These are phyloP conservation scores for Amblyraja radiata DNA, from an alignment of 2,797 vertebrate species.

Conservation along the genomic window DNA sequence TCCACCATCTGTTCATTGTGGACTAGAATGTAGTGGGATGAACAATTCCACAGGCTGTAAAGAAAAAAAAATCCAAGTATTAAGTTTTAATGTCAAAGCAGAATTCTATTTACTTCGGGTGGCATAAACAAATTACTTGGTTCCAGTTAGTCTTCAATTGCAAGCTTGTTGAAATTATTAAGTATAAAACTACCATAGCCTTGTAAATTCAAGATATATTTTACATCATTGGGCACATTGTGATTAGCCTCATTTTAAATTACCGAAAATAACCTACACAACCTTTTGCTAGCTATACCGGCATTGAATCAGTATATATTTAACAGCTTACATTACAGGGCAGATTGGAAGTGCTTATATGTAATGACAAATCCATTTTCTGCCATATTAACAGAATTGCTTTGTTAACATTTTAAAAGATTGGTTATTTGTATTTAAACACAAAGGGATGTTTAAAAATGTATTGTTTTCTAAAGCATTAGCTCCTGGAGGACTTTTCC, in stretches of 20 bases:
- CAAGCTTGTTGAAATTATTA: neutral
- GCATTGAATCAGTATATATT: neutral
- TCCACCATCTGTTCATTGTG: neutral
- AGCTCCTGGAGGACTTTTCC: neutral
- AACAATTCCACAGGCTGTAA: neutral
- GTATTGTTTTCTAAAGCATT: neutral
- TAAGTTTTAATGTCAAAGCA: neutral
- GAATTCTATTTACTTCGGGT: neutral
- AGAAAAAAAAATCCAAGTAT: neutral
- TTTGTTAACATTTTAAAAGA: neutral
- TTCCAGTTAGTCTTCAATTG: neutral
- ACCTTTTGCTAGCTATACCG: no score
- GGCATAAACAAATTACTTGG: neutral
- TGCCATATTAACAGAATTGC: neutral
- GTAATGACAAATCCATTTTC: neutral
- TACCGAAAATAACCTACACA: neutral
- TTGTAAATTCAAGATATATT: neutral
- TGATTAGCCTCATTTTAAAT: neutral
- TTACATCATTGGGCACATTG: neutral
- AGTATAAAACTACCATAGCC: neutral
- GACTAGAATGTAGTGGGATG: neutral
- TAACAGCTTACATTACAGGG: neutral
- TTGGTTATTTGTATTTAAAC: neutral
- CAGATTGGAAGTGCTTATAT: neutral
- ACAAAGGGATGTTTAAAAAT: neutral